Conservation (phyloP, 2,797 vertebrate genomes). For the Myotis vivesi region DNA sequence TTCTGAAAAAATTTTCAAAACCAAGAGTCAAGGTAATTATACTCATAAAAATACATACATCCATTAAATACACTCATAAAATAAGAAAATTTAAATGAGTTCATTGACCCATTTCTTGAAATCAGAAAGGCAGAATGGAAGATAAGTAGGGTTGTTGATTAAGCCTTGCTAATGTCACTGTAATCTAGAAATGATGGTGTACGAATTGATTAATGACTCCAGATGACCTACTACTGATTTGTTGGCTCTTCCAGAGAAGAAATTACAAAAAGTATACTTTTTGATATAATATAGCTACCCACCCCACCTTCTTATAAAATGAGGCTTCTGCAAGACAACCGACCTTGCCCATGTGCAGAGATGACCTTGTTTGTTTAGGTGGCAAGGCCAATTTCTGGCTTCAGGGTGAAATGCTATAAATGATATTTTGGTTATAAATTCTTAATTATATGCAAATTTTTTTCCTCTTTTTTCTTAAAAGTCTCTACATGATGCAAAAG, state of each 20-base stretch:
- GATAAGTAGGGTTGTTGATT: not conserved
- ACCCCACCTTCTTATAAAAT: not conserved
- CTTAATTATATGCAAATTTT: not conserved
- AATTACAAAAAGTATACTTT: not conserved
- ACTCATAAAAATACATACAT: not conserved
- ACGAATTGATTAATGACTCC: not conserved
- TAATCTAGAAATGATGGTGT: not conserved
- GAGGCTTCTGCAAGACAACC: not conserved
- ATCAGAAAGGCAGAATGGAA: not conserved
- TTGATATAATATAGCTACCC: not conserved
- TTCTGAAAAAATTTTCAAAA: conserved; percentile 8
- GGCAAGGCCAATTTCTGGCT: not conserved
- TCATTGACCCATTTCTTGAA: not conserved
- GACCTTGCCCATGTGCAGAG: not conserved
- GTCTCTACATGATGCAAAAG: conserved; percentile 19
- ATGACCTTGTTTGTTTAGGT: not conserved
- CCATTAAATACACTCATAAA: not conserved
- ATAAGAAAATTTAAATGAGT: not conserved
- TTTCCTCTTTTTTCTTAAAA: not conserved
- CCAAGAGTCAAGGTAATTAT: not conserved
- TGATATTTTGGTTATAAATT: conserved; percentile 21
- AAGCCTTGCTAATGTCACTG: not conserved
- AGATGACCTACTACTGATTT: not conserved
- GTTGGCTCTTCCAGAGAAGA: not conserved
- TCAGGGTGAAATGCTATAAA: not conserved